phyloP scores from a whole-genome alignment of 1,140 invertebrate genomes.

The Neelides sp. region DNA sequence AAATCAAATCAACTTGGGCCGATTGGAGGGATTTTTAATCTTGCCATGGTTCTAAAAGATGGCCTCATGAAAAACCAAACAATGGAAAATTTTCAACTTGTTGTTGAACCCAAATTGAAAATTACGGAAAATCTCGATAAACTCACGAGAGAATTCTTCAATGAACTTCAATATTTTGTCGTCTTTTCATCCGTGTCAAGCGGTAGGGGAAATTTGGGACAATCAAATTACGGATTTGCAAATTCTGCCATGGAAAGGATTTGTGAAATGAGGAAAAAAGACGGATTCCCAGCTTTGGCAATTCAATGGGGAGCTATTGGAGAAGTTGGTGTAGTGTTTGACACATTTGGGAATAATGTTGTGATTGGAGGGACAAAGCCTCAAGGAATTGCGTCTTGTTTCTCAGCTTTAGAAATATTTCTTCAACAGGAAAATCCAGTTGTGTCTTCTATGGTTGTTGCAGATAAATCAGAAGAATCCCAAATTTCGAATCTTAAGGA shows the following conservation, averaged over 20 bases:
- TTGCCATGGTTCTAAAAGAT: conserved; percentile 46
- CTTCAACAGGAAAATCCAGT: too few species aligned
- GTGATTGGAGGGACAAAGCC: too few species aligned
- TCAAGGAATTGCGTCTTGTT: conserved; percentile 46
- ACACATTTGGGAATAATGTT: conserved; percentile 45
- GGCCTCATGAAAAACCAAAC: conserved; percentile 45
- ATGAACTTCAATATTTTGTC: conserved; percentile 38
- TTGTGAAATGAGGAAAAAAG: conserved; percentile 40
- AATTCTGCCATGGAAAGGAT: conserved; percentile 48
- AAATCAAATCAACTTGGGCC: conserved; percentile 42
- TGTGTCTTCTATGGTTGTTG: too few species aligned
- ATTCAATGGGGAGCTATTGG: conserved; percentile 52
- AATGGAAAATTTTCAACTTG: conserved; percentile 34
- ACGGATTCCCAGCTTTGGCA: conserved; percentile 42
- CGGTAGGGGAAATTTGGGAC: conserved; percentile 47
- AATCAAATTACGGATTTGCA: conserved; percentile 48
- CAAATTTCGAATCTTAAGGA: too few species aligned
- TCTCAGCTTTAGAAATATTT: too few species aligned
- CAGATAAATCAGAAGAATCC: too few species aligned
- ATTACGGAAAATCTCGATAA: conserved; percentile 48
- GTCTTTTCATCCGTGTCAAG: conserved; percentile 48
- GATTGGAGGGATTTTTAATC: conserved; percentile 47
- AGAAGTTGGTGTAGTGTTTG: conserved; percentile 47
- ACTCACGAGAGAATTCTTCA: conserved; percentile 36
- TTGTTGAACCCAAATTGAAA: conserved; percentile 68